Evolutionary conservation across 2,113 vertebrate genomes (phyloP), one percentile per base, ranked within the genome.

Genomic region (Antechinus flavipes): DNA sequence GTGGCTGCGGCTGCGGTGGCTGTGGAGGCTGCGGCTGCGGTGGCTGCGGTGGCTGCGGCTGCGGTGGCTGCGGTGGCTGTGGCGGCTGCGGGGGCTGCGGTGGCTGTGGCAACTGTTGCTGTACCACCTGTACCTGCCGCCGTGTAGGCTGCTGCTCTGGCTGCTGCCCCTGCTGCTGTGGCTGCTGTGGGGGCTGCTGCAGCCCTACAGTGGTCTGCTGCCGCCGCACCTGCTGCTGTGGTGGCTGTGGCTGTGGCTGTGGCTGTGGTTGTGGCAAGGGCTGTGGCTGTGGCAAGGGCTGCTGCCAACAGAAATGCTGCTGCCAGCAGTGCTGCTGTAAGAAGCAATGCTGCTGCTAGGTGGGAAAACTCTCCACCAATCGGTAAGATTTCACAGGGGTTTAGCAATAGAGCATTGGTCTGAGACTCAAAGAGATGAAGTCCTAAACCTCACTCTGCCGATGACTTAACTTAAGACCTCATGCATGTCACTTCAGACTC

Each of bases 271-370:
- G 47, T 0, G 3, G 92, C 0, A 53, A 54, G 0, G 56, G 96
- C 95, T 55, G 91, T 2, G 91, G 91, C 91, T 92, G 96, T 0
- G 26, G 95, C 27, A 95, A 94, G 56, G 56, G 90, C 47, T 95
- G 94, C 3, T 90, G 94, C 91, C 76, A 61, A 25, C 76, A 90
- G 76, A 95, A 58, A 35, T 68, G 61, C 61, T 90, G 89, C 26
- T 90, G 90, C 90, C 90, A 90, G 8, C 90, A 90, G 89, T 22
- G 91, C 26, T 25, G 94, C 42, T 95, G 91, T 42, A 3, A 54
- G 94, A 54, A 52, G 30, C 49, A 89, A 2, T 35, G 92, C 90
- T 90, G 94, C 90, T 91, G 54, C 16, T 68, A 96, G 58, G 27
- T 0, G 2, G 91, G 42, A 8, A 52, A 52, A 52, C n/a, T 84